Percentiles rank a stretch among this genome's conserved stretches.
These are phyloP conservation scores for Drosophila varians DNA, from an alignment of 1,140 invertebrate species.

Conservation along the genomic window DNA sequence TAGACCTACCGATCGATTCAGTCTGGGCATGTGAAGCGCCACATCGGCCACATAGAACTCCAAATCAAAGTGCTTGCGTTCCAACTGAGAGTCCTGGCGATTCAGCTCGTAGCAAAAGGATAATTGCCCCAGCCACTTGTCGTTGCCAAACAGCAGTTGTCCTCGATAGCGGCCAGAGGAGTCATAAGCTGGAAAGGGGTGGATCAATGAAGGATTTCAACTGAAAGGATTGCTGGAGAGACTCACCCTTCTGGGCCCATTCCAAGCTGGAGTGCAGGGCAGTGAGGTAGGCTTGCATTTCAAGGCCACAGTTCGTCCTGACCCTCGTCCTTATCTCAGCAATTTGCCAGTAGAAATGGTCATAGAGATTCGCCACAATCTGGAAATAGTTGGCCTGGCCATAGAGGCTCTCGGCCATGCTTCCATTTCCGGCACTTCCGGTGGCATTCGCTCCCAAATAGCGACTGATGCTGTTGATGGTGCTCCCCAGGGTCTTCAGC, in stretches of 20 bases:
- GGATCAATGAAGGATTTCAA: neutral
- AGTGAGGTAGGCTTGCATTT: conserved; percentile 78
- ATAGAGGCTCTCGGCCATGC: conserved; percentile 65
- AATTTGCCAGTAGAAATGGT: conserved; percentile 81
- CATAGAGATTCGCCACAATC: conserved; percentile 79
- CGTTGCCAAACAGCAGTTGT: conserved; percentile 91
- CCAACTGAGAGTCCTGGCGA: conserved; percentile 45
- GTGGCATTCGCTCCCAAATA: conserved; percentile 46
- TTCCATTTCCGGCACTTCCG: conserved; percentile 24
- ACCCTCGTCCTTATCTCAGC: conserved; percentile 73
- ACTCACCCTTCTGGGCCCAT: conserved; percentile 79
- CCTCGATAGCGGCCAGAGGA: conserved; percentile 92
- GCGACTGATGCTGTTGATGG: conserved; percentile 72
- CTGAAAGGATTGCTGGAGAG: fast-evolving
- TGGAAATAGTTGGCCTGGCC: conserved; percentile 72
- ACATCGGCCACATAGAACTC: conserved; percentile 74
- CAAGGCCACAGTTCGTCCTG: conserved; percentile 65
- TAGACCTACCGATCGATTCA: conserved; percentile 64
- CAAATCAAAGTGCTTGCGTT: conserved; percentile 76
- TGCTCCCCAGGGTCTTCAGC: conserved; percentile 61
- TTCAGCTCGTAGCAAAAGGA: conserved; percentile 78
- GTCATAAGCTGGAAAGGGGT: conserved; percentile 87
- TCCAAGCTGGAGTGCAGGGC: conserved; percentile 71
- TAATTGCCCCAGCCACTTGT: conserved; percentile 91
- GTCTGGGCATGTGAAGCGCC: conserved; percentile 44